phyloP scores from a whole-genome alignment of 2,113 vertebrate species.

The Chinchilla lanigera region DNA sequence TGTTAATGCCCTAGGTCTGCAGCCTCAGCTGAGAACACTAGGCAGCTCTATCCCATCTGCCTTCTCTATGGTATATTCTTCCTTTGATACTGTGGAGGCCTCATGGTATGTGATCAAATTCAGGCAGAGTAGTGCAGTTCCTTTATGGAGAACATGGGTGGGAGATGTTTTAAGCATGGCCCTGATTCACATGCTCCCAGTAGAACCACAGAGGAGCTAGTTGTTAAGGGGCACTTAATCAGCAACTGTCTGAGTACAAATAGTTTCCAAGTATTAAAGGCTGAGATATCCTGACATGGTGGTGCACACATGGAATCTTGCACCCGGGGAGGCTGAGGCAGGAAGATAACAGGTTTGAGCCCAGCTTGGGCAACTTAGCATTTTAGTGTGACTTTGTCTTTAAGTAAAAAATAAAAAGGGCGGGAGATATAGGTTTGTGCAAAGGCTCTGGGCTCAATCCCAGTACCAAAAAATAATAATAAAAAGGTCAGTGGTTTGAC shows the following conservation, averaged over 20 bases:
- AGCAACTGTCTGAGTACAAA: not conserved
- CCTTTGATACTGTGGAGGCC: not conserved
- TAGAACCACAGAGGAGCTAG: not conserved
- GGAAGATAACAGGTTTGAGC: not conserved
- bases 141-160: not conserved
- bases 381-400: not conserved
- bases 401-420: not conserved
- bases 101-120: not conserved
- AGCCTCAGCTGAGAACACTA: not conserved
- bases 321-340: not conserved
- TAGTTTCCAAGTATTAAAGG: not conserved
- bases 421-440: not conserved
- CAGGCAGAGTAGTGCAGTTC: not conserved
- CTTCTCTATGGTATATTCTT: not conserved
- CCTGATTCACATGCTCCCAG: not conserved
- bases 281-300: not conserved
- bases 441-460: not conserved
- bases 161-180: not conserved
- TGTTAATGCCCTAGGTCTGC: too few relatives aligned
- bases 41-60: fast-evolving
- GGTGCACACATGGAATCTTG: not conserved
- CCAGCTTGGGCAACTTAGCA: not conserved
- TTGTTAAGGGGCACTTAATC: not conserved
- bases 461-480: not conserved
- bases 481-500: not conserved